Conservation (phyloP, 37 sponge, comb jelly and placozoan species). For the Aplysina aerophoba region DNA sequence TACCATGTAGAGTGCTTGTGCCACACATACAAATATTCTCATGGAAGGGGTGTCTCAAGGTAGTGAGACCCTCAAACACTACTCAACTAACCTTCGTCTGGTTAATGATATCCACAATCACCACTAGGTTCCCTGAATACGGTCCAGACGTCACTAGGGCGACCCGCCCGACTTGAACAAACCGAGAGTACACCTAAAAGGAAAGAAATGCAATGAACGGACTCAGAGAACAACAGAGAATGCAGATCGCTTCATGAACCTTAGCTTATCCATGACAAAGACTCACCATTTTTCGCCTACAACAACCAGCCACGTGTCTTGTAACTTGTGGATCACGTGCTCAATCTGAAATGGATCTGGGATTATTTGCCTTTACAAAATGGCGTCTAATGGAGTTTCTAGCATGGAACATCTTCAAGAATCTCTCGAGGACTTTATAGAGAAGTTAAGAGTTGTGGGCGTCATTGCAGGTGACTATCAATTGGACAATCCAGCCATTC, state of each 20-base stretch:
- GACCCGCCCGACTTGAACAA: conserved; percentile 94
- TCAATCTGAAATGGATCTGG: too few species aligned
- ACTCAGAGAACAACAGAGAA: background rate
- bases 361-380: background rate
- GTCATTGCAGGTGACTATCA: conserved; percentile 85
- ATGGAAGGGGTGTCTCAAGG: too few species aligned
- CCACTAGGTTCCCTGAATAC: conserved; percentile 83
- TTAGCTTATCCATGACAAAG: too few species aligned
- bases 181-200: conserved; percentile 85
- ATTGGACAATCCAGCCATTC: conserved; percentile 56
- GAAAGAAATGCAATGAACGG: background rate
- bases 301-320: too few species aligned
- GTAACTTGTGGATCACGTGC: too few species aligned
- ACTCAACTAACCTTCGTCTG: conserved; percentile 82
- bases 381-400: conserved; percentile 48
- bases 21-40: too few species aligned
- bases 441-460: conserved; percentile 73
- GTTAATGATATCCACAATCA: conserved; percentile 95
- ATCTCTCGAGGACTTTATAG: conserved; percentile 67
- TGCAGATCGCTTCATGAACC: too few species aligned
- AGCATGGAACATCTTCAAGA: conserved; percentile 54
- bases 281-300: too few species aligned
- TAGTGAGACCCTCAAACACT: too few species aligned
- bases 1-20: too few species aligned
- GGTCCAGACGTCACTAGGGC: conserved; percentile 78